Evolutionary conservation across 2,797 vertebrate genomes (phyloP).

Genomic region (Crenichthys baileyi): DNA sequence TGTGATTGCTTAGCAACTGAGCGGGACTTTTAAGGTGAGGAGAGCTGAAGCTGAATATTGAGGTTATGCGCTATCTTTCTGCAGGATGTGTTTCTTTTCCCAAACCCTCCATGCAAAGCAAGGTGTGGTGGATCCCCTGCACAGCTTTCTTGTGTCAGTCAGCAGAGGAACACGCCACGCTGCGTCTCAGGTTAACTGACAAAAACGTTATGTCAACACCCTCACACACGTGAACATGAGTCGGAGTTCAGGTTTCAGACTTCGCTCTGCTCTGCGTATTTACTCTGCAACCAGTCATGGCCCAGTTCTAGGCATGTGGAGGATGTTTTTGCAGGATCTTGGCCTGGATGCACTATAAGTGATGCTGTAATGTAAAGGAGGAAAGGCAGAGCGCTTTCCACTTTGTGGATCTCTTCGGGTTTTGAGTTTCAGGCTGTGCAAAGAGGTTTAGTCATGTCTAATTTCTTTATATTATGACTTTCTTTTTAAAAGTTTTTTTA

Average conservation of each 20-base stretch:
- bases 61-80: slow-evolving; percentile 49
- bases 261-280: slow-evolving; percentile 63
- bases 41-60: slow-evolving; percentile 48
- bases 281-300: slow-evolving; percentile 56
- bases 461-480: not conserved
- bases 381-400: slow-evolving; percentile 5
- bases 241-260: slow-evolving; percentile 49
- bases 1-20: slow-evolving; percentile 75
- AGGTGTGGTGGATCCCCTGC: slow-evolving; percentile 36
- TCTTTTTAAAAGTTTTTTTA: not conserved
- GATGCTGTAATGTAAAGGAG: slow-evolving; percentile 29
- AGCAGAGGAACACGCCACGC: slow-evolving; percentile 40
- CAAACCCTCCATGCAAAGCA: slow-evolving; percentile 50
- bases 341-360: slow-evolving; percentile 17
- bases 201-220: slow-evolving; percentile 61
- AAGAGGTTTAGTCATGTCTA: not conserved
- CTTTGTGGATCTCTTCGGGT: not conserved
- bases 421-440: not conserved
- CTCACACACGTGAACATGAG: slow-evolving; percentile 23
- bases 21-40: slow-evolving; percentile 51
- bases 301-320: slow-evolving; percentile 70
- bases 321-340: slow-evolving; percentile 56
- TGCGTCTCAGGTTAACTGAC: slow-evolving; percentile 62
- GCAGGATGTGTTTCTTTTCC: slow-evolving; percentile 43
- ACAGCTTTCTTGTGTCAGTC: slow-evolving; percentile 72